phyloP scores from a whole-genome alignment of 2,113 vertebrate species.

The Myocastor coypus region DNA sequence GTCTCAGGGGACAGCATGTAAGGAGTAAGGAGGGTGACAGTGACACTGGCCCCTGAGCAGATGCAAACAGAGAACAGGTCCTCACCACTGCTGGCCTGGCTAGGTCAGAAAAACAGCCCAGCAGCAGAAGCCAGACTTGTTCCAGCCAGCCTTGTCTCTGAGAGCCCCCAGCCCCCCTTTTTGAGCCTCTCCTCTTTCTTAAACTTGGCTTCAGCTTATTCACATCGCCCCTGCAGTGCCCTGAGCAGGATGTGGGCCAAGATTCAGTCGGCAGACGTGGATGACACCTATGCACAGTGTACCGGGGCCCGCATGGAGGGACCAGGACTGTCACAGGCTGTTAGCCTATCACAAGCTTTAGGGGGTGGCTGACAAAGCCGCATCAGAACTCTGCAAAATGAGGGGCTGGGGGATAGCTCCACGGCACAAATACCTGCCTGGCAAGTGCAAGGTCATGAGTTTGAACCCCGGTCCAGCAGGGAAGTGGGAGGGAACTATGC shows the following conservation, averaged over 20 bases:
- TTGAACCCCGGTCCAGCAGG: too few relatives aligned
- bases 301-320: background rate
- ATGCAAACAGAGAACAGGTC: background rate
- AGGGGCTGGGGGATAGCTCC: too few relatives aligned
- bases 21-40: background rate
- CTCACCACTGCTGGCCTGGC: background rate
- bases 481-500: too few relatives aligned
- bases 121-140: background rate
- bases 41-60: background rate
- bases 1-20: background rate
- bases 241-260: background rate
- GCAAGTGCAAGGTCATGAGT: too few relatives aligned
- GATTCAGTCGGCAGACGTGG: background rate
- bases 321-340: fast-evolving
- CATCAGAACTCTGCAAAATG: too few relatives aligned
- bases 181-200: background rate
- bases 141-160: too few relatives aligned
- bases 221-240: background rate
- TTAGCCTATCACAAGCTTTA: background rate
- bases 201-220: background rate
- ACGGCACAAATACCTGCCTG: too few relatives aligned
- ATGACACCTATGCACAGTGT: background rate
- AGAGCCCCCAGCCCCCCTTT: background rate
- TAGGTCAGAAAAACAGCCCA: background rate
- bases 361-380: fast-evolving